Conservation (phyloP, 2,797 vertebrate genomes). For the Micrastur ruficollis region DNA sequence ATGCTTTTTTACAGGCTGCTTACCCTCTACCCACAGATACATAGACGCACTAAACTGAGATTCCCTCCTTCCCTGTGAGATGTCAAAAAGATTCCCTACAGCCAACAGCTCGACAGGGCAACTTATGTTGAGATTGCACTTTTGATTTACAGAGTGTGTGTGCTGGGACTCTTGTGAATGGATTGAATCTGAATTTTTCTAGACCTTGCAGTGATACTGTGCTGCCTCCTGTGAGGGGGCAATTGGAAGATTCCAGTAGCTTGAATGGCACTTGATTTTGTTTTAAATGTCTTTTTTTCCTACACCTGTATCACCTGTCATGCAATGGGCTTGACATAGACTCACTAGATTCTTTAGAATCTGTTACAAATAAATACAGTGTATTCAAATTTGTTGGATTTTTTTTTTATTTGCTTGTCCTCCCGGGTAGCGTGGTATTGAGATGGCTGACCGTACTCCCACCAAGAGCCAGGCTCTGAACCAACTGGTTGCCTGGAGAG, state of each 20-base stretch:
- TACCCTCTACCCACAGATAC: neutral
- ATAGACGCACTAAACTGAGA: neutral
- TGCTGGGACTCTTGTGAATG: slow-evolving; percentile 37
- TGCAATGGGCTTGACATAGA: slow-evolving; percentile 68
- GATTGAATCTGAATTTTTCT: slow-evolving; percentile 38
- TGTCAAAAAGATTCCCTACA: neutral
- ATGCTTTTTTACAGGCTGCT: neutral
- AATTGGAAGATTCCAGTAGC: slow-evolving; percentile 45
- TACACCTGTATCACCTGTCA: slow-evolving; percentile 68
- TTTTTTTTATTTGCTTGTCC: neutral
- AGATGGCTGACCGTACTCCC: neutral
- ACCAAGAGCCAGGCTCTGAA: neutral
- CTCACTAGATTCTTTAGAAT: slow-evolving; percentile 76
- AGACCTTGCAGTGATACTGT: slow-evolving; percentile 60
- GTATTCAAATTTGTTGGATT: slow-evolving; percentile 56
- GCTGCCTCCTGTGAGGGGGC: slow-evolving; percentile 31
- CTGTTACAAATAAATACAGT: slow-evolving; percentile 75
- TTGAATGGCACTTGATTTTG: slow-evolving; percentile 61
- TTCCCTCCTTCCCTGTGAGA: neutral
- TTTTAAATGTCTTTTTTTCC: slow-evolving; percentile 61
- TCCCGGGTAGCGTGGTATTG: fast-evolving
- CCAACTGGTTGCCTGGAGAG: fast-evolving
- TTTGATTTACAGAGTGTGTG: slow-evolving; percentile 26
- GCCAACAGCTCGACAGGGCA: neutral
- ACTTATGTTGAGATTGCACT: slow-evolving; percentile 30